These are phyloP conservation scores for Fistularia commersonii DNA, from an alignment of 2,797 vertebrate species.

Conservation along the genomic window DNA sequence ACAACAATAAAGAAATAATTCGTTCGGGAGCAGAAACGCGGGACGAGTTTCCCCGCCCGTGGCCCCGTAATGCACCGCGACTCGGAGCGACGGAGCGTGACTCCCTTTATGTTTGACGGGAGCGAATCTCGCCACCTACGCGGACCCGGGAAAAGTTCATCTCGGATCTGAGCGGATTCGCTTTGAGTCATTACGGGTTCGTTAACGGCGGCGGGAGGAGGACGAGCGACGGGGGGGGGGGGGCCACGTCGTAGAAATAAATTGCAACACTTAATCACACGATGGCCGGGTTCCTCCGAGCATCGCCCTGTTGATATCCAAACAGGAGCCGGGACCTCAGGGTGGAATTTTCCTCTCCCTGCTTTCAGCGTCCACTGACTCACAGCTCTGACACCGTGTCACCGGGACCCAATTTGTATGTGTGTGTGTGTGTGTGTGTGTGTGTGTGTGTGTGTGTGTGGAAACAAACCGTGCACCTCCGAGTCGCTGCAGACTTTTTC, in stretches of 20 bases:
- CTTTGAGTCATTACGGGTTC: constrained; percentile 37
- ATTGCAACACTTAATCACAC: constrained; percentile 48
- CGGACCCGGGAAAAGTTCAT: constrained; percentile 14
- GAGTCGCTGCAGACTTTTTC: too few species aligned
- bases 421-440: constrained; percentile 11
- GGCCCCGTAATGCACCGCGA: constrained; percentile 13
- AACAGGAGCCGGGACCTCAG: constrained; percentile 28
- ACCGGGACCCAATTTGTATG: constrained; percentile 14
- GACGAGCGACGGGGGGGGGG: constrained; percentile 20
- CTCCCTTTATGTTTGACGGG: constrained; percentile 46
- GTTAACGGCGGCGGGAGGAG: constrained; percentile 29
- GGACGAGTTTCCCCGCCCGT: constrained; percentile 12
- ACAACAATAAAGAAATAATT: neutral
- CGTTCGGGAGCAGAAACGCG: constrained; percentile 2
- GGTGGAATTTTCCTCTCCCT: constrained; percentile 45
- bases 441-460: constrained; percentile 7
- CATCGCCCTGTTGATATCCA: constrained; percentile 35
- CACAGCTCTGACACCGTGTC: constrained; percentile 20
- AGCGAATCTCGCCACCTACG: constrained; percentile 36
- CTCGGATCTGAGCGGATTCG: constrained; percentile 26
- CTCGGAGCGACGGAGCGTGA: constrained; percentile 21
- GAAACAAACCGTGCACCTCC: too few species aligned
- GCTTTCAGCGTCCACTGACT: constrained; percentile 25
- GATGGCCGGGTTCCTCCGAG: constrained; percentile 25
- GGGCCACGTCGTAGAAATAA: constrained; percentile 20